These are phyloP conservation scores for Platycheirus rosarum DNA, from an alignment of 2,888 invertebrate genomes.

Conservation along the genomic window DNA sequence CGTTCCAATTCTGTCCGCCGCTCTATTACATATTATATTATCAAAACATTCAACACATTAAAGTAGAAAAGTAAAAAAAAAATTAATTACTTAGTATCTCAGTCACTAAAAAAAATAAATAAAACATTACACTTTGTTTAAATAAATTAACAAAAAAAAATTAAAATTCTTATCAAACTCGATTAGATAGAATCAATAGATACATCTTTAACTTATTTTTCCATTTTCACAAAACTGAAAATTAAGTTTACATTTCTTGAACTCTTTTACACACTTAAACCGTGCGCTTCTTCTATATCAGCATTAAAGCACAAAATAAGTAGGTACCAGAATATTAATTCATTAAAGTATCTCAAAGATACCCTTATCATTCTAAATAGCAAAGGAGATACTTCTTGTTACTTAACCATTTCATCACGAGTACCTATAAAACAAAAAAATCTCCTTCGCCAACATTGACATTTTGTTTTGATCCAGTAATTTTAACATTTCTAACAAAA, in stretches of 20 bases:
- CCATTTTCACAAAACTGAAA: conserved; percentile 13
- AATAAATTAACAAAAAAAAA: conserved; percentile 28
- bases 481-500: conserved; percentile 48
- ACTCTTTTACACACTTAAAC: conserved; percentile 1
- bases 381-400: conserved; percentile 14
- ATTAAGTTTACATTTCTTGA: conserved; percentile 23
- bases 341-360: neutral
- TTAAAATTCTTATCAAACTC: conserved; percentile 26
- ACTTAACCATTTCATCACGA: conserved; percentile 27
- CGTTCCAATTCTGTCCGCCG: conserved; percentile 84
- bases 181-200: conserved; percentile 31
- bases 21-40: conserved; percentile 78
- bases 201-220: conserved; percentile 18
- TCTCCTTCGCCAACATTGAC: conserved; percentile 29
- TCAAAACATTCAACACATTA: conserved; percentile 75
- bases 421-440: conserved; percentile 21
- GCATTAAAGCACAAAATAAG: neutral
- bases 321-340: too few species aligned
- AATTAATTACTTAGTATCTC: conserved; percentile 25
- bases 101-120: conserved; percentile 16
- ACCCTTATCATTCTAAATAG: neutral
- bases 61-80: conserved; percentile 58
- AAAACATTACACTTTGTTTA: conserved; percentile 32
- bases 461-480: conserved; percentile 57
- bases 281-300: neutral